Conservation (phyloP, 23 tunicate species). For the Phallusia fumigata region DNA sequence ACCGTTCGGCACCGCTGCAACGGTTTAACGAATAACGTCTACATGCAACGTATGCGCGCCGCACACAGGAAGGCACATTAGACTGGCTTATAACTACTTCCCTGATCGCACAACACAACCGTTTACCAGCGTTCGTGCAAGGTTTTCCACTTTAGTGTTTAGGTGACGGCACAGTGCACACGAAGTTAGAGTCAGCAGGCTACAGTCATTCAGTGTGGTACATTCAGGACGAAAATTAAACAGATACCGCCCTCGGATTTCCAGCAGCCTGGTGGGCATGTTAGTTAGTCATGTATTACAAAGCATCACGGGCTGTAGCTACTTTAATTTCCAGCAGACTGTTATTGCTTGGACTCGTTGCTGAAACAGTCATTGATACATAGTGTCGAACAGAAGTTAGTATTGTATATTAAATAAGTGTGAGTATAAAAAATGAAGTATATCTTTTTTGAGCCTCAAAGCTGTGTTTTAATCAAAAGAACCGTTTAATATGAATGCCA, state of each 20-base stretch:
- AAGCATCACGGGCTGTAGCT: not conserved
- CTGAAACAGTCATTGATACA: not conserved
- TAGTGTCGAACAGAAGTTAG: not conserved
- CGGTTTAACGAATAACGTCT: not conserved
- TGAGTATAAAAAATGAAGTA: no score
- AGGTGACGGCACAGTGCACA: not conserved
- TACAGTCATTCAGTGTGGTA: not conserved
- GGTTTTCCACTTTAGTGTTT: not conserved
- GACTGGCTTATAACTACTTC: not conserved
- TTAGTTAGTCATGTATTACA: not conserved
- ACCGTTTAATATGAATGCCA: no score
- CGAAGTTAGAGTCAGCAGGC: not conserved
- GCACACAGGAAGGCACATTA: not conserved
- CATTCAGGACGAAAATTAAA: not conserved
- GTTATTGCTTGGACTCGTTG: not conserved
- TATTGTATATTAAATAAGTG: not conserved
- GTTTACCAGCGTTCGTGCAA: not conserved
- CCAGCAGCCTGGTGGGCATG: not conserved
- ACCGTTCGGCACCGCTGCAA: no score
- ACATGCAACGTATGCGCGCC: not conserved
- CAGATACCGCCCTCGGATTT: not conserved
- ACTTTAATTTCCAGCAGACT: not conserved
- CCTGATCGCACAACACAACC: not conserved
- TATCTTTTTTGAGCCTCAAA: no score
- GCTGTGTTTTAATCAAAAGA: no score